Base-by-base conservation (phyloP, 2,797 vertebrate species). In the Bradypodion pumilum region DNA sequence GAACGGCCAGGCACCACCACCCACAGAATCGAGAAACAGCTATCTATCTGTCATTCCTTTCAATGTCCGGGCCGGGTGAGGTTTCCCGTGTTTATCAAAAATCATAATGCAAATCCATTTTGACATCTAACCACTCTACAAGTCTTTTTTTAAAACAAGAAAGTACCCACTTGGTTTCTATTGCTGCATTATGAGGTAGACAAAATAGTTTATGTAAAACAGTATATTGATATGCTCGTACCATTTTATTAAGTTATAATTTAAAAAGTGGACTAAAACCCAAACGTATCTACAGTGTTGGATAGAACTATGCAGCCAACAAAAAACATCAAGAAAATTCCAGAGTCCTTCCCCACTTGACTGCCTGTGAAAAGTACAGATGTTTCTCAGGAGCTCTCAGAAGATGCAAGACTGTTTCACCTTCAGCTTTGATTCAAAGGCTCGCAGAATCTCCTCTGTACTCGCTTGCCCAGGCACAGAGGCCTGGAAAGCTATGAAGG, bases 401-500 rank as follows among this genome's bases (percentile, higher is more conserved):
- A 99, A 99, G 80, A 99, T 90, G 0, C 97, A 97, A 0, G 98
- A 97, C 92, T 99, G 98, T 0, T 96, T 84, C 0, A 92, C 76
- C 1, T 96, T 97, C 81, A 99, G 95, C 76, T 95, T 97, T 15
- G 96, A 95, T 82, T 97, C 98, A 52, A 99, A 99, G 60, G 98
- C 95, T 19, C 95, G 96, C 79, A 99, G 94, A 29, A 99, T 91
- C 79, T 99, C 98, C 88, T 83, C 95, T 1, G 98, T 99, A 92
- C 95, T 97, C 66, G 98, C 98, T 92, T 99, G 97, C 1, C 98
- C 98, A 0, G 99, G 97, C 66, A 95, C 92, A 0, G 79, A 95
- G 0, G 97, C 97, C 95, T 98, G 98, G 93, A 99, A 99, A 0
- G 98, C 98, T 46, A 99, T 92, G 80, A 99, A 99, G 94, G 98